phyloP scores from a whole-genome alignment of 2,888 invertebrate genomes.

The Spilosoma lubricipeda region DNA sequence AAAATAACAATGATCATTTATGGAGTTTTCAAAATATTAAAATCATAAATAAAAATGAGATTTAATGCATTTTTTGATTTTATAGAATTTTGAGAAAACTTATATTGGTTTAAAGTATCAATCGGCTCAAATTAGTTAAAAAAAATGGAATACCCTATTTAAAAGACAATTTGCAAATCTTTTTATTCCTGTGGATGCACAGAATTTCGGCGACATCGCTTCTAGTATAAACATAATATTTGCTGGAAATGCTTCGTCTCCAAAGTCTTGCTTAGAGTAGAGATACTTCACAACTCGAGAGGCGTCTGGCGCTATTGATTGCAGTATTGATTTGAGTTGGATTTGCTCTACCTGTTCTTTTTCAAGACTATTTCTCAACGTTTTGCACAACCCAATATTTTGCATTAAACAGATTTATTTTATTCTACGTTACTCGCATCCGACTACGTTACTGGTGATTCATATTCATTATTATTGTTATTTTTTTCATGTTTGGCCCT shows the following conservation, averaged over 20 bases:
- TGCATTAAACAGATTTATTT: not conserved
- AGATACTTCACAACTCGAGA: not conserved
- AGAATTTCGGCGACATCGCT: not conserved
- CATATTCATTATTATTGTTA: too few species aligned
- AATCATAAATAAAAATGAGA: too few species aligned
- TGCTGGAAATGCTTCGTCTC: not conserved
- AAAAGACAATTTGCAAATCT: not conserved
- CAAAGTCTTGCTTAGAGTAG: not conserved
- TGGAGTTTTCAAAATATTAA: too few species aligned
- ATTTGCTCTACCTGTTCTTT: not conserved
- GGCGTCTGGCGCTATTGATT: not conserved
- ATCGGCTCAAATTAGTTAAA: too few species aligned
- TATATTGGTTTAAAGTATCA: too few species aligned
- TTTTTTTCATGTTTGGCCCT: too few species aligned
- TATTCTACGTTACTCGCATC: not conserved
- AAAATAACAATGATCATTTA: too few species aligned
- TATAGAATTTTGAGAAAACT: too few species aligned
- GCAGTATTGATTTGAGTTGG: not conserved
- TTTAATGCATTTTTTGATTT: too few species aligned
- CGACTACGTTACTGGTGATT: too few species aligned
- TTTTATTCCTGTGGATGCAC: not conserved
- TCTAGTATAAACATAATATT: not conserved
- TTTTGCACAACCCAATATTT: too few species aligned
- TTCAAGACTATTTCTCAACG: not conserved
- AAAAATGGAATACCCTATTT: too few species aligned